Conservation (phyloP, 1,140 invertebrate species). For the Steinernema khuongi region DNA sequence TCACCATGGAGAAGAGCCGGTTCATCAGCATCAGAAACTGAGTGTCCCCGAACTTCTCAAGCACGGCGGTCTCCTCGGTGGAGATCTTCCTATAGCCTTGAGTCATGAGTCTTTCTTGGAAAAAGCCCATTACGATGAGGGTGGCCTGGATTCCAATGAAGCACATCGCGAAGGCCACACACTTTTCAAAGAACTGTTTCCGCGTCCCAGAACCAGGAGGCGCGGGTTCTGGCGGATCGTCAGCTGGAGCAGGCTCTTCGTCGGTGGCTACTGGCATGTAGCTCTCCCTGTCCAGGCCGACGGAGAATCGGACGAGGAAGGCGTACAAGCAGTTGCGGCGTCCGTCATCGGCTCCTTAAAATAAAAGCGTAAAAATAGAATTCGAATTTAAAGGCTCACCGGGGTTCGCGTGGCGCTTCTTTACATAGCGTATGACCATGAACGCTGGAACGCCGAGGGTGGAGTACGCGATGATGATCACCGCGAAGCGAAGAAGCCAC, state of each 20-base stretch:
- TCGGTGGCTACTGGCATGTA: constrained; percentile 33
- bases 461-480: neutral
- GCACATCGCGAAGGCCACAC: constrained; percentile 38
- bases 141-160: constrained; percentile 48
- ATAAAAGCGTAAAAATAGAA: neutral
- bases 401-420: neutral
- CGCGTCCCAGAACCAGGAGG: neutral
- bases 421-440: neutral
- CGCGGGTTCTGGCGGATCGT: constrained; percentile 18
- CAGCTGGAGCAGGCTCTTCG: neutral
- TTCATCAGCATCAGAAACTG: constrained; percentile 56
- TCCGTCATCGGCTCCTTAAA: neutral
- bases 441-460: neutral
- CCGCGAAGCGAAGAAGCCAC: neutral
- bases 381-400: neutral
- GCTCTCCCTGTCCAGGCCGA: constrained; percentile 43
- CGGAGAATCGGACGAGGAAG: constrained; percentile 32
- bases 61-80: neutral
- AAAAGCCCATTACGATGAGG: constrained; percentile 53
- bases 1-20: constrained; percentile 43
- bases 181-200: constrained; percentile 39
- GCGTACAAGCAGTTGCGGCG: neutral
- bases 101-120: constrained; percentile 56
- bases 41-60: constrained; percentile 50
- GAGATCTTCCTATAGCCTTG: constrained; percentile 35